phyloP scores from a whole-genome alignment of 2,113 vertebrate species.

The Hippolais icterina region DNA sequence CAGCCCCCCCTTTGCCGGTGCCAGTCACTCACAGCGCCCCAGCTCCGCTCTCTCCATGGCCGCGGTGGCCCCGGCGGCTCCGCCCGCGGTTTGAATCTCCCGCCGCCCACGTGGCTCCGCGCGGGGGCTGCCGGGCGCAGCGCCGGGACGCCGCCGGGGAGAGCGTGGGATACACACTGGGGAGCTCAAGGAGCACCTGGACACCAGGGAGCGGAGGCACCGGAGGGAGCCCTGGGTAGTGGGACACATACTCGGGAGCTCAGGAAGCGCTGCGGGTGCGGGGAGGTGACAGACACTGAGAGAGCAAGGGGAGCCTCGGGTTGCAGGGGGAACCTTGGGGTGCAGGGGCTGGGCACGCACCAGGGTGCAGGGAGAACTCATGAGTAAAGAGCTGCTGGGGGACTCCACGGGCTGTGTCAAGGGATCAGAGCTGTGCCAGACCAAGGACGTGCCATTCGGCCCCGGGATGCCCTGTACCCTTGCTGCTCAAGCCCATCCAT shows the following conservation, averaged over 20 bases:
- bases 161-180: too few relatives aligned
- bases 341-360: not conserved
- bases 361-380: not conserved
- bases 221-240: not conserved
- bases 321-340: too few relatives aligned
- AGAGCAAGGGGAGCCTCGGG: not conserved
- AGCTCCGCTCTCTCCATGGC: not conserved
- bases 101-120: not conserved
- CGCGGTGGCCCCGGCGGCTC: not conserved
- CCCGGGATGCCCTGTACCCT: not conserved
- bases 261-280: not conserved
- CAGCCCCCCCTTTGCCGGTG: not conserved
- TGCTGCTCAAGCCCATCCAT: not conserved
- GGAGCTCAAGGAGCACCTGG: too few relatives aligned
- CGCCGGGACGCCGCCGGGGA: too few relatives aligned
- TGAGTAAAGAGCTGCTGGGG: not conserved
- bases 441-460: not conserved
- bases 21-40: not conserved
- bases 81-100: constrained; percentile 2
- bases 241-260: not conserved
- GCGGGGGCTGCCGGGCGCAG: not conserved
- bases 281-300: not conserved
- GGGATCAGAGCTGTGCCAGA: not conserved
- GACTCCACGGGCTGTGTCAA: not conserved
- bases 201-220: not conserved